These are phyloP conservation scores for Anisognathus igniventris DNA, from an alignment of 2,797 vertebrate species.

Conservation along the genomic window DNA sequence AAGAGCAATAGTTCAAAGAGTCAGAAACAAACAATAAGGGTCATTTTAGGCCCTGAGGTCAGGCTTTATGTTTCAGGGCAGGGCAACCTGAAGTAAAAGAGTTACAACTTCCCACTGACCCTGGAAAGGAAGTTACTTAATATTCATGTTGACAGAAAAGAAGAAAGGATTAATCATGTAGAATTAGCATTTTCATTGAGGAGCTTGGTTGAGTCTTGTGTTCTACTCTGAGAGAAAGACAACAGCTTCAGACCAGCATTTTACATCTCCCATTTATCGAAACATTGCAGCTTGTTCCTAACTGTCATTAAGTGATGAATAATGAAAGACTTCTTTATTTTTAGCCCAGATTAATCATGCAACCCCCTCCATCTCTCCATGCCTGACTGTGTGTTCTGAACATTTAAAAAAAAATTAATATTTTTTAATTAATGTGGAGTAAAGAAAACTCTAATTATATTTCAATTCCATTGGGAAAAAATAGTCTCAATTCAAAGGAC, in stretches of 20 bases:
- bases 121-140: conserved; percentile 74
- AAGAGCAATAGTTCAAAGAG: background rate
- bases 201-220: conserved; percentile 65
- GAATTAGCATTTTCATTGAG: conserved; percentile 81
- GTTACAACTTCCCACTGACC: conserved; percentile 66
- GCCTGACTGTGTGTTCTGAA: conserved; percentile 22
- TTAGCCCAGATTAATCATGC: conserved; percentile 71
- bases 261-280: conserved; percentile 66
- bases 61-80: conserved; percentile 1
- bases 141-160: conserved; percentile 81
- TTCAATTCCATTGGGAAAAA: conserved; percentile 14
- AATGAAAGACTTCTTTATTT: conserved; percentile 70
- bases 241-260: conserved; percentile 46
- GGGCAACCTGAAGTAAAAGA: conserved; percentile 18
- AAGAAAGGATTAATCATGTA: conserved; percentile 81
- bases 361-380: conserved; percentile 30
- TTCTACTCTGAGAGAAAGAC: conserved; percentile 51
- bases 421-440: background rate
- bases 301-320: conserved; percentile 68
- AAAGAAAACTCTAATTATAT: conserved; percentile 62
- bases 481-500: background rate
- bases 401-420: background rate
- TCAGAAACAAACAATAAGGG: conserved; percentile 1
- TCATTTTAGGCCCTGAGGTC: conserved; percentile 31
- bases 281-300: conserved; percentile 68